Conservation (phyloP, 2,113 vertebrate species). For the Rhinoptilus africanus region DNA sequence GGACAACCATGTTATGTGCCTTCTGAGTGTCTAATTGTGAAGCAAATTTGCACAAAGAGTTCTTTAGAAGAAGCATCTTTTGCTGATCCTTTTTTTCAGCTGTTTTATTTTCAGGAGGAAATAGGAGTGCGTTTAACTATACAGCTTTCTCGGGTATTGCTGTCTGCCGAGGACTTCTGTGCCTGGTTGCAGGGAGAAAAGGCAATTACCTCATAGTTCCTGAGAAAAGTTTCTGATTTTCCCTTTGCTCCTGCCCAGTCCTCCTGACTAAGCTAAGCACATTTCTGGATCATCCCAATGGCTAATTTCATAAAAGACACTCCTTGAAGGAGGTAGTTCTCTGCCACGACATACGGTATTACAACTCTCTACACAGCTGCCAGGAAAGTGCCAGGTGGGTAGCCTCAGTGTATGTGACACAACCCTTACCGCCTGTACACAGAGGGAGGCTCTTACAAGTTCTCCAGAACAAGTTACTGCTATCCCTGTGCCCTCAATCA, state of each 20-base stretch:
- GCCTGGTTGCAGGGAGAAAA: neutral
- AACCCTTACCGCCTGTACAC: neutral
- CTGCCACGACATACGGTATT: neutral
- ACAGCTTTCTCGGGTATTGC: slow-evolving; percentile 14
- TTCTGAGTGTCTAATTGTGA: neutral
- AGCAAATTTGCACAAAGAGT: neutral
- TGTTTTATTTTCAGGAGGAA: neutral
- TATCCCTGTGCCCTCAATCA: neutral
- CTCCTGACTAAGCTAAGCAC: neutral
- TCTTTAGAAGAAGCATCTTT: neutral
- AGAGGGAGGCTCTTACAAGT: neutral
- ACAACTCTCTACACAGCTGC: neutral
- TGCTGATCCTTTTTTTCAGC: neutral
- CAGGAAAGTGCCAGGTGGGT: neutral
- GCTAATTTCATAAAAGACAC: neutral
- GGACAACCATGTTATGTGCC: neutral
- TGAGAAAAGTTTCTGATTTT: slow-evolving; percentile 27
- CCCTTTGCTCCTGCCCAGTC: neutral
- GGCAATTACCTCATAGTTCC: slow-evolving; percentile 1
- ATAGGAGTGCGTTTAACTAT: neutral
- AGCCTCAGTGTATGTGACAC: neutral
- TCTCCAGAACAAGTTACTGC: neutral
- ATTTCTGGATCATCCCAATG: neutral
- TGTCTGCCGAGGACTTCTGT: neutral
- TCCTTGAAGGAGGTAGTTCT: neutral